phyloP scores from a whole-genome alignment of 2,888 invertebrate genomes.

The Tenthredo livida region DNA sequence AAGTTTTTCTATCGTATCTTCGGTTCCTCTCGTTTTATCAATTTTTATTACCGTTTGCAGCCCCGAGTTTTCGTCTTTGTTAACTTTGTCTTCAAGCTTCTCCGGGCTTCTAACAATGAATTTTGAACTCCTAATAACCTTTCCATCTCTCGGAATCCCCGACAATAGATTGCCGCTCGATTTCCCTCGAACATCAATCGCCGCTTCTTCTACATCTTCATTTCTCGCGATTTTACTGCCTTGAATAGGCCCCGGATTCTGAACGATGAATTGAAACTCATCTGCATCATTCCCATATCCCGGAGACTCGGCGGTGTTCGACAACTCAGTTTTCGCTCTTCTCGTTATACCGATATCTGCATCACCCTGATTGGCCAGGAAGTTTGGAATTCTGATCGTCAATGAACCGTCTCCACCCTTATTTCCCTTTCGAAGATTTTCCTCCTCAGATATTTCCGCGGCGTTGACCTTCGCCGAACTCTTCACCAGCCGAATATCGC shows the following conservation, averaged over 20 bases:
- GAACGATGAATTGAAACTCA: neutral
- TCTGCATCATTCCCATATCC: neutral
- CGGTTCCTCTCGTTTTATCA: neutral
- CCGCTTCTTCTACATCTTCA: neutral
- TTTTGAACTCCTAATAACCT: neutral
- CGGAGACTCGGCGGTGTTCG: neutral
- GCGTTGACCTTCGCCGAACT: neutral
- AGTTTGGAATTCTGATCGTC: neutral
- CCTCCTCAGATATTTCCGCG: neutral
- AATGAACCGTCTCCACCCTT: neutral
- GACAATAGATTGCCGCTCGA: neutral
- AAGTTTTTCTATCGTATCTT: neutral
- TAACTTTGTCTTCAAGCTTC: neutral
- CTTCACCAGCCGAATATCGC: neutral
- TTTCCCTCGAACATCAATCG: neutral
- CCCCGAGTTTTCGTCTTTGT: neutral
- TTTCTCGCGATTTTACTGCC: conserved; percentile 11
- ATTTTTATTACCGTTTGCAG: neutral
- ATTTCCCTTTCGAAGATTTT: neutral
- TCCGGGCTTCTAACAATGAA: neutral
- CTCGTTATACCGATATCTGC: conserved; percentile 17
- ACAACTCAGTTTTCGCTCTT: neutral
- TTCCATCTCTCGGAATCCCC: neutral
- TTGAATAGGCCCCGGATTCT: neutral
- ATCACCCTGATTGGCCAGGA: neutral